Evolutionary conservation across 2,888 invertebrate genomes (phyloP), one percentile per base, ranked within the genome.

Genomic region (Rhagonycha lutea): DNA sequence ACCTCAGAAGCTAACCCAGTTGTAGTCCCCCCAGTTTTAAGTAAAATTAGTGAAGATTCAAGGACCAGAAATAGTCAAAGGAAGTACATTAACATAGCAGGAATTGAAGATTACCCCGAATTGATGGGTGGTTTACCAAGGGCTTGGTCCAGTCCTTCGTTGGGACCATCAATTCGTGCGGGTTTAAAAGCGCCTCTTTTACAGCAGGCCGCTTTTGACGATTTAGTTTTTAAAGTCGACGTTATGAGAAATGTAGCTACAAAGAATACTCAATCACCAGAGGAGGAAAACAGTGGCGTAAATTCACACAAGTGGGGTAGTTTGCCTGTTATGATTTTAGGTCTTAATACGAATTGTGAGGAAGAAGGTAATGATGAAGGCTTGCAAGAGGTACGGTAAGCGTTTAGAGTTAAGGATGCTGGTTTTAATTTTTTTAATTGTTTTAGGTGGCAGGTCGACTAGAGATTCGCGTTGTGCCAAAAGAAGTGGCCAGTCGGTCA

Each of bases 181-280:
- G 89, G 92, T 65, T 90, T 96, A 73, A 93, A 94, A 84, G 94
- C 96, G 24, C 96, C 96, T 3, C 89, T 95, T 81, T 89, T 96
- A 70, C 96, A 96, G 86, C 95, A 96, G 87, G 96, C 96, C 65
- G 94, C 95, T 62, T 95, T 96, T 88, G 96, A 96, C 87, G 94
- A 95, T 86, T 91, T 92, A 82, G 87, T 92, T 12, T 96, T 95
- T 89, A 91, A 93, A 74, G 92, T 96, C 80, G 96, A 97, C 88
- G 93, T 96, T 67, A 94, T 94, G 90, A 89, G 96, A 69, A 95
- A 95, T 85, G 92, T 95, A 79, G 92, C 92, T 61, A 90, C 92
- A 14, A 90, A 93, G 61, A 90, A 85, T 83, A 78, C 84, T 80
- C 68, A 80, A 83, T 71, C 74, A n/a, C 61, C 32, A 5, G 77